Base-by-base conservation (phyloP, 1,140 invertebrate species). In the Drosophila parvula region DNA sequence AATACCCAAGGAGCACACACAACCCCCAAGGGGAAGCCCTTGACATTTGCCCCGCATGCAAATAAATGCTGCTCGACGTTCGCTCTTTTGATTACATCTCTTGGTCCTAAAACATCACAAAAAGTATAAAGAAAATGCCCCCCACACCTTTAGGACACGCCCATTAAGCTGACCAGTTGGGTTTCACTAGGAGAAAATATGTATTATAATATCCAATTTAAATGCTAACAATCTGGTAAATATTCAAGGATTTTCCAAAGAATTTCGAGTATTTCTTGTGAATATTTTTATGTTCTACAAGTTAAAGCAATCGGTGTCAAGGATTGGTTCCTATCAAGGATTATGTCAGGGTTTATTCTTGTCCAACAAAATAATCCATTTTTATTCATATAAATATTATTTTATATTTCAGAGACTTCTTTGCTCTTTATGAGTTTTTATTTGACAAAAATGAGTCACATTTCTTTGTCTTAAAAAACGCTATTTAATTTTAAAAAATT, bases 1-100 rank as follows among this genome's bases (percentile, higher is more conserved):
- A 75, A 76, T 43, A 51, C 16, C 36, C 22, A 0, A 14, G 34
- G 28, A 28, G 22, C 22, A 12, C 12, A 32, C 14, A 30, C 40
- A 32, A 4, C 40, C 32, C 38, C 27, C 34, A 5, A 4, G 38
- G 38, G 16, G 3, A 32, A 48, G 41, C 12, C 71, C 74, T 76
- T 77, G 74, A 60, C 74, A 76, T 77, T 77, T 77, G 36, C 22
- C 40, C 28, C 28, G 44, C 45, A 74, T 74, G 27, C 50, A 32
- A 55, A 62, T 11, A 50, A 30, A 27, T 47, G 11, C 38, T 51
- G 28, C 47, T 51, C 34, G 40, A 28, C 11, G 16, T 45, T 63
- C 59, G 45, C 38, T 48, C 38, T 34, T 53, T 68, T 77, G 73
- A 76, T 76, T 60, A 76, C 36, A 68, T 76, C 63, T 68, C 36